Base-by-base conservation (phyloP, 2,888 invertebrate species). In the Heterodera filipjevi region DNA sequence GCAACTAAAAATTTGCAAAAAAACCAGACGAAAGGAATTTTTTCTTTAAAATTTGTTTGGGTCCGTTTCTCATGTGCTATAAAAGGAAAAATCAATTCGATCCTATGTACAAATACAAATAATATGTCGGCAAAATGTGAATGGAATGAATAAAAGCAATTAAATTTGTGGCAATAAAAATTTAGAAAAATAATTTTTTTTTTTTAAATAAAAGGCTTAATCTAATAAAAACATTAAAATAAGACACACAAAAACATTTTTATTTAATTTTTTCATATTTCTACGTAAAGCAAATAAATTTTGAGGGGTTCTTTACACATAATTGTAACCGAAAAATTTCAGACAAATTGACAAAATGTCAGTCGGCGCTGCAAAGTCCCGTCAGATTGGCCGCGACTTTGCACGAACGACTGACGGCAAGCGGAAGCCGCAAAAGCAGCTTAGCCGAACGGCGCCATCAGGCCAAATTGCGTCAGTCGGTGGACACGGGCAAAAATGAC, bases 361-460 rank as follows among this genome's bases (percentile, higher is more conserved):
- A 35, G 1, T 32, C 68, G 68, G 68, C 68, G 33, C 19, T 8
- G 33, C 68, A 32, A 35, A 68, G 68, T 19, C 68, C 68, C 16
- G 33, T 19, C 8, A 10, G 33, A 14, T 35, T 68, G 33, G 35
- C 68, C 32, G 66, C 66, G 6, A 68, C 68, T 22, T 27, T 68
- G 68, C 33, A 68, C 68, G 68, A 68, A 5, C 68, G 22, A 35
- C 35, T 68, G 68, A 19, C 19, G 10, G 68, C 68, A 68, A 19
- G 68, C 33, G 35, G 68, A 33, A 33, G 35, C 68, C 68, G 35
- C 30, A 68, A 68, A 32, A 33, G n/a, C 68, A 68, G 68, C 35
- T 3, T 68, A 32, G 8, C 59, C 27, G 59, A 27, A 1, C n/a
- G 59, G 27, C 59, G n/a, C 59, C 59, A 27, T 59, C 27, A 39